A percentile compares a stretch with the other conserved stretches of the same genome.
phyloP scores from a whole-genome alignment of 2,113 vertebrate species.

The Neotoma lepida region DNA sequence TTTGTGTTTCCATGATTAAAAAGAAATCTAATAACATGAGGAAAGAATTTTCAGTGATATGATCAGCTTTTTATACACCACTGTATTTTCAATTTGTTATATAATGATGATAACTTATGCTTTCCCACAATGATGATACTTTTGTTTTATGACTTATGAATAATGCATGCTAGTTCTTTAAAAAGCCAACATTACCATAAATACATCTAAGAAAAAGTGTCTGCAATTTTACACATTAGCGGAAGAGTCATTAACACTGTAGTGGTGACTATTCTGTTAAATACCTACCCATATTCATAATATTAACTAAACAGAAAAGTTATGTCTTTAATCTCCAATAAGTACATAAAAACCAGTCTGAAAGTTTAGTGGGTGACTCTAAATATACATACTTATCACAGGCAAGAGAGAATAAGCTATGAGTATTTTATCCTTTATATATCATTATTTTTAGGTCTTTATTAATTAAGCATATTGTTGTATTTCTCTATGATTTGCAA shows the following conservation, averaged over 20 bases:
- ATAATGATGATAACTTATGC: background rate
- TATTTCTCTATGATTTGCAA: background rate
- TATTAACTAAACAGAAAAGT: background rate
- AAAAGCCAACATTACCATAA: background rate
- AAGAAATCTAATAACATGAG: background rate
- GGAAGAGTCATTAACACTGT: background rate
- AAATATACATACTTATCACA: background rate
- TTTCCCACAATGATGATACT: background rate
- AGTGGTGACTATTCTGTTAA: background rate
- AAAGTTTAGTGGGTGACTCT: background rate
- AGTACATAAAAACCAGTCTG: background rate
- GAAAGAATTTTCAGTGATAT: background rate
- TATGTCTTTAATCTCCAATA: background rate
- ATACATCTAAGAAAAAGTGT: background rate
- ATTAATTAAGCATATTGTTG: background rate
- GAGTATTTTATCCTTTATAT: background rate
- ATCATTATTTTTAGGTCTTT: background rate
- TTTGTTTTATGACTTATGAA: conserved; percentile 8
- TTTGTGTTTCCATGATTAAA: background rate
- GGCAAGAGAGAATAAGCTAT: background rate
- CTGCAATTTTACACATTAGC: background rate
- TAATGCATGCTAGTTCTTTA: background rate
- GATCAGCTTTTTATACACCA: background rate
- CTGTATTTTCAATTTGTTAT: background rate
- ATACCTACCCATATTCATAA: background rate